These are phyloP conservation scores for Brachionus paranguensis DNA, from an alignment of 1,140 invertebrate genomes.

Conservation along the genomic window DNA sequence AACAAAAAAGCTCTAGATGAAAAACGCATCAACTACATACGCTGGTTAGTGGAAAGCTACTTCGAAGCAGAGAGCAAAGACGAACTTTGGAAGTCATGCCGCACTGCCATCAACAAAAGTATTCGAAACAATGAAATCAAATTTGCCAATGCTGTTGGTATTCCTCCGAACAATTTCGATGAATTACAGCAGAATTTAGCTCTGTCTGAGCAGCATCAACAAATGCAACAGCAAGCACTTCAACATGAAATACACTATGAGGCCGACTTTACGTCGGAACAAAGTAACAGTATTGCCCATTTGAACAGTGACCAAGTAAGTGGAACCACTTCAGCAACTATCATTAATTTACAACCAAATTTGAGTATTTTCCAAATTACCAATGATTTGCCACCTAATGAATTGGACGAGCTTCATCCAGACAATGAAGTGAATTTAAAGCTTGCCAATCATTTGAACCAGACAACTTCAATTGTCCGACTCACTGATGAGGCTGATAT, in stretches of 20 bases:
- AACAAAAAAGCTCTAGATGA: conserved; percentile 38
- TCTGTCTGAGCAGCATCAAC: not conserved
- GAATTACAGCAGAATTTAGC: conserved; percentile 16
- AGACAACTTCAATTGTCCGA: conserved; percentile 15
- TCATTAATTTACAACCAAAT: conserved; percentile 34
- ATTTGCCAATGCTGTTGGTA: conserved; percentile 25
- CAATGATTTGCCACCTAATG: conserved; percentile 22
- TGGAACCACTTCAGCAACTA: not conserved
- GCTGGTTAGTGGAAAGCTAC: conserved; percentile 25
- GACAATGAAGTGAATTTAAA: not conserved
- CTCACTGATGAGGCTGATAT: conserved; percentile 16
- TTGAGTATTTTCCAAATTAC: conserved; percentile 35
- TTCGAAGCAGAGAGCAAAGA: conserved; percentile 27
- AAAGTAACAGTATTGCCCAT: conserved; percentile 17
- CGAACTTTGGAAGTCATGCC: conserved; percentile 27
- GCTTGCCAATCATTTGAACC: not conserved
- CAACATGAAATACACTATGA: not conserved
- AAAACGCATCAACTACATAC: conserved; percentile 23
- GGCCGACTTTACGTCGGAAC: not conserved
- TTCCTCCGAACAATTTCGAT: conserved; percentile 12
- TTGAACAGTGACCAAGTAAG: not conserved
- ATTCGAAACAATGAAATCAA: conserved; percentile 37
- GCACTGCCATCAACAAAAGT: conserved; percentile 33
- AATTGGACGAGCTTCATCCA: conserved; percentile 9
- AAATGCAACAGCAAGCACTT: not conserved